Percentiles rank a stretch among this genome's conserved stretches.
These are phyloP conservation scores for Ethmia dodecea DNA, from an alignment of 2,888 invertebrate genomes.

Conservation along the genomic window DNA sequence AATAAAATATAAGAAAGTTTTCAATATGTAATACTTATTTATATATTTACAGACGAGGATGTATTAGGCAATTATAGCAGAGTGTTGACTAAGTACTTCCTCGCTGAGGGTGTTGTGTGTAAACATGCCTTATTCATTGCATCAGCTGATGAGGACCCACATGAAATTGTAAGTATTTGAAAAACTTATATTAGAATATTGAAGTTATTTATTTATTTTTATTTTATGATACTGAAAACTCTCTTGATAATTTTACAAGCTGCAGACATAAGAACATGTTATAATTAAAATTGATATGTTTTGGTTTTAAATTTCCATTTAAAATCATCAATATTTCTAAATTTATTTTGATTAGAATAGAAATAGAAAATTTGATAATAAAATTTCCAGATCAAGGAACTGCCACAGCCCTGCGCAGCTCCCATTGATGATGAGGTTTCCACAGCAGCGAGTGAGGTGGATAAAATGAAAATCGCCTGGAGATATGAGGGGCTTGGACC, in stretches of 20 bases:
- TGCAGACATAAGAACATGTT: too few relatives aligned
- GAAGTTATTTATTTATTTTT: too few relatives aligned
- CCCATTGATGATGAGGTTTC: slow-evolving; percentile 60
- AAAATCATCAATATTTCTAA: too few relatives aligned
- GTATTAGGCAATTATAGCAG: slow-evolving; percentile 85
- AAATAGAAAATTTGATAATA: neutral
- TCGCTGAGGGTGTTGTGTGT: slow-evolving; percentile 91
- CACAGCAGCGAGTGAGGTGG: slow-evolving; percentile 36
- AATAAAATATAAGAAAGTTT: too few relatives aligned
- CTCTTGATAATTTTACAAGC: too few relatives aligned
- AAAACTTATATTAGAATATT: slow-evolving; percentile 1
- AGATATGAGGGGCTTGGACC: slow-evolving; percentile 87
- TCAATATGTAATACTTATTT: too few relatives aligned
- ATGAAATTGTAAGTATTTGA: slow-evolving; percentile 73
- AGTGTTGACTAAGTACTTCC: slow-evolving; percentile 88
- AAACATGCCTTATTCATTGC: slow-evolving; percentile 86
- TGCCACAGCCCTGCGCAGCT: slow-evolving; percentile 69
- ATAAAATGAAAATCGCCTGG: slow-evolving; percentile 93
- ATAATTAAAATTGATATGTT: too few relatives aligned
- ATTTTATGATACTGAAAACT: too few relatives aligned
- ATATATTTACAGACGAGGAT: slow-evolving; percentile 87
- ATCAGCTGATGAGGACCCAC: slow-evolving; percentile 83
- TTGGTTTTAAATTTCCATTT: too few relatives aligned
- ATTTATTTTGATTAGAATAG: too few relatives aligned
- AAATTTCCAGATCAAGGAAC: slow-evolving; percentile 67